phyloP scores from a whole-genome alignment of 2,113 vertebrate species.

The Rousettus leschenaultii region DNA sequence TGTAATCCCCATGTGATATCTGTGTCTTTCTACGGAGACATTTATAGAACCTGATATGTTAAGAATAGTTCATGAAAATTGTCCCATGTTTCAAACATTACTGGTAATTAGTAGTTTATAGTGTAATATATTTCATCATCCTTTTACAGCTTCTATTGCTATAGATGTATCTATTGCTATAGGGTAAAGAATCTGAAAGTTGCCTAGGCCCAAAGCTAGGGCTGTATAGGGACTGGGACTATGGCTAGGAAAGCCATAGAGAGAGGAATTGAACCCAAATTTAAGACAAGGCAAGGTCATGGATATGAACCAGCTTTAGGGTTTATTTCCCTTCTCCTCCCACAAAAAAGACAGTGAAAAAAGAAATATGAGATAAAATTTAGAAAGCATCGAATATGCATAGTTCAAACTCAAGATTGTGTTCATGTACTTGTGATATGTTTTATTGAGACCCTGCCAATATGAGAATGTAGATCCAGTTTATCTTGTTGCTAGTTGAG shows the following conservation, averaged over 20 bases:
- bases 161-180: background rate
- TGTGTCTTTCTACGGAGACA: background rate
- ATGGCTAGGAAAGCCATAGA: background rate
- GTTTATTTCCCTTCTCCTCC: background rate
- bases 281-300: background rate
- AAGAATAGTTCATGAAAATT: conserved; percentile 7
- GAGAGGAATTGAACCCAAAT: background rate
- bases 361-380: background rate
- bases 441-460: background rate
- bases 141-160: background rate
- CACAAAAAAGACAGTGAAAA: background rate
- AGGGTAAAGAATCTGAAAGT: background rate
- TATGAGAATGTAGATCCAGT: background rate
- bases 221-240: background rate
- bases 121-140: background rate
- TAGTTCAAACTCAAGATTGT: background rate
- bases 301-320: background rate
- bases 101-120: background rate
- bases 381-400: background rate
- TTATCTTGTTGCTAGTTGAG: background rate
- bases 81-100: background rate
- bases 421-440: background rate
- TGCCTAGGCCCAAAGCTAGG: background rate
- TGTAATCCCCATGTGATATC: background rate
- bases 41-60: background rate